Base-by-base conservation (phyloP, 2,888 invertebrate genomes). In the Drosophila nr. perissopoda region DNA sequence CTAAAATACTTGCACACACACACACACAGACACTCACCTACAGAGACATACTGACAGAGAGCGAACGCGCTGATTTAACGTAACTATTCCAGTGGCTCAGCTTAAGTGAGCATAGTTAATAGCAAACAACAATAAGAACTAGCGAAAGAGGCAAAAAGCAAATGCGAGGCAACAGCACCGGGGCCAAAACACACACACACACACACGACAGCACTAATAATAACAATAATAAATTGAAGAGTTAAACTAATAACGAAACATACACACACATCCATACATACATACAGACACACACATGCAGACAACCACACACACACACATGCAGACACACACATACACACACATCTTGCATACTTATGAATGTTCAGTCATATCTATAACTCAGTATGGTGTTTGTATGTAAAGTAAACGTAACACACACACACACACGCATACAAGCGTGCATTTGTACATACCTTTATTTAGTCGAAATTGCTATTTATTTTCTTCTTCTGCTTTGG, bases 161-260 rank as follows among this genome's bases (percentile, higher is more conserved):
- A 71, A 59, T 71, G 48, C 51, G 68, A 67, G 49, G 48, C 76
- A 65, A 56, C 60, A 70, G 63, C 62, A 63, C 64, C 71, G 74
- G 64, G 64, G 70, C 74, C 48, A 74, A 76, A 59, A 58, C 58
- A 46, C 38, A 64, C 34, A 57, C 29, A 57, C 29, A 74, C 18
- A 31, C 21, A 53, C 56, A 62, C 46, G 52, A 66, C 61, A 70
- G 61, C 67, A 72, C 68, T 70, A 78, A 82, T 89, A 85, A 89
- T 89, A 85, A 85, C 82, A 89, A 88, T 89, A 88, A 85, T 89
- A 89, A 85, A 85, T 85, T 85, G 89, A 85, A 85, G 89, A 85
- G 85, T 85, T 85, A 80, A 88, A 85, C 89, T 85, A 88, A 85
- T 85, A 85, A 87, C 77, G 85, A 89, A 81, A 81, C 79, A 82